Conservation (phyloP, 2,113 vertebrate species). For the Cyprinodon tularosa region DNA sequence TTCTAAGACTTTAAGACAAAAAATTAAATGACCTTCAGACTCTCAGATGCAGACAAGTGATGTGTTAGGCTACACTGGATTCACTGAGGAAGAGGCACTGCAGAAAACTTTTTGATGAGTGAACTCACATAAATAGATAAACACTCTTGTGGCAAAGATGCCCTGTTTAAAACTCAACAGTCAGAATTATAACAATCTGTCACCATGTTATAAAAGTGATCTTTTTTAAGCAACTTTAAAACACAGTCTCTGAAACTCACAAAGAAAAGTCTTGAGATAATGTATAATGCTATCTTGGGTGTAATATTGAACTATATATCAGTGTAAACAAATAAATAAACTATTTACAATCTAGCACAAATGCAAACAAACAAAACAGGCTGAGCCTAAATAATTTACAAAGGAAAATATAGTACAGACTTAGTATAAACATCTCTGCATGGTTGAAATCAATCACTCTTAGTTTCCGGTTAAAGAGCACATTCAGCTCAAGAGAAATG, state of each 20-base stretch:
- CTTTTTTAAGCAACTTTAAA: conserved; percentile 35
- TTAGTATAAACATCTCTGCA: conserved; percentile 92
- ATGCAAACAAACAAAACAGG: conserved; percentile 69
- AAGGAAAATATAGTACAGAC: conserved; percentile 91
- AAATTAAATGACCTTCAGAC: conserved; percentile 12
- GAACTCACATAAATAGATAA: conserved; percentile 15
- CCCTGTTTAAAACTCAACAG: conserved; percentile 41
- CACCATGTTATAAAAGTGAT: conserved; percentile 10
- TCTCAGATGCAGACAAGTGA: conserved; percentile 15
- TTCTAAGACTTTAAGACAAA: conserved; percentile 15
- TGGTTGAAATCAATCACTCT: conserved; percentile 51
- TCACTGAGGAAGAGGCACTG: not conserved
- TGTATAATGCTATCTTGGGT: conserved; percentile 82
- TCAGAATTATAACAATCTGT: conserved; percentile 28
- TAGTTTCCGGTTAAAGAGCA: conserved; percentile 42
- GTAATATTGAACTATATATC: conserved; percentile 83
- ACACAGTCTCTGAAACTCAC: conserved; percentile 47
- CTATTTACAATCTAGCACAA: conserved; percentile 93
- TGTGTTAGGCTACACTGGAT: not conserved
- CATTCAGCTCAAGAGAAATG: conserved; percentile 51
- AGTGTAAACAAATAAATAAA: conserved; percentile 97
- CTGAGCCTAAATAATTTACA: conserved; percentile 96
- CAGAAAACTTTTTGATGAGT: not conserved
- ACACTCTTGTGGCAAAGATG: conserved; percentile 37
- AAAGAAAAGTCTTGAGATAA: conserved; percentile 64